Evolutionary conservation across 1,140 invertebrate species (phyloP), one percentile per base, ranked within the genome.

Genomic region (Lordiphosa mommai): DNA sequence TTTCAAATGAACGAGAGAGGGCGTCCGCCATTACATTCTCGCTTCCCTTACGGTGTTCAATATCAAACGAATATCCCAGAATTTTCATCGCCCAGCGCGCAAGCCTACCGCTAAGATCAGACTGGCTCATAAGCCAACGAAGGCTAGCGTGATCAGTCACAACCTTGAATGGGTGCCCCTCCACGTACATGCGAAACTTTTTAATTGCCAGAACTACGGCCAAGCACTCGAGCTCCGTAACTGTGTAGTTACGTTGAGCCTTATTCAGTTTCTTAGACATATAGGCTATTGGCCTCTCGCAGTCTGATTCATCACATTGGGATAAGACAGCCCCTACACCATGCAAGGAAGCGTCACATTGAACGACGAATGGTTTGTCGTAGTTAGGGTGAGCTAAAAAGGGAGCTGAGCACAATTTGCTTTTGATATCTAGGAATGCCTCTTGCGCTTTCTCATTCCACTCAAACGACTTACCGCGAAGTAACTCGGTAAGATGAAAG

Each of bases 321-420:
- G 30, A 23, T 23, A 23, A 23, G 20, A 23, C 20, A 4, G 20
- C 20, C 5, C 20, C 20, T 6, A 23, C 20, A 23, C 20, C 20
- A 23, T 5, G 5, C 20, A 23, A 23, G 5, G 38, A 37, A 12
- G 88, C 89, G 64, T 90, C 90, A 14, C 82, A 88, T 20, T 88
- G 80, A 4, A 90, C 41, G 1, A 61, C 41, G 53, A 90, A 89
- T 0, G 61, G 73, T 23, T 82, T 73, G 0, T 46, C 10, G 36
- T 84, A 90, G 50, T 89, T 80, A 9, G 88, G 86, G 34, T 72
- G 71, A 2, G 50, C 48, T 4, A 90, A 37, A 2, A 89, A 64
- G 0, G 89, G 88, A 8, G 86, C 23, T 4, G 23, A 27, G 7
- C 23, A 27, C 23, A 27, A 27, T 27, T 27, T 27, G 4, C 23